phyloP scores from a whole-genome alignment of 2,113 vertebrate species.

The Burhinus bistriatus region DNA sequence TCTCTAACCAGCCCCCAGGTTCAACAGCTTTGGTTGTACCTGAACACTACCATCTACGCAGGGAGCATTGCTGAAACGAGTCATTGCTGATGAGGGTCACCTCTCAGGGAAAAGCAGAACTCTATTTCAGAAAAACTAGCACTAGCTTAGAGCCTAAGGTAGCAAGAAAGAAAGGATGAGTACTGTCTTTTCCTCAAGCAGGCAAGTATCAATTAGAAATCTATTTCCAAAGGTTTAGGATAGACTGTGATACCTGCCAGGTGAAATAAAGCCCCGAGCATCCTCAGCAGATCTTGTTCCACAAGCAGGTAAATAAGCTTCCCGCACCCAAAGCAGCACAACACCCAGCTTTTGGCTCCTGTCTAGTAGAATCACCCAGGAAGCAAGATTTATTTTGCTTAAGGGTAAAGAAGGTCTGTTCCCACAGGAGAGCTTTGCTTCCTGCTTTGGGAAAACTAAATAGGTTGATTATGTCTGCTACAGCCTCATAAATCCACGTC shows the following conservation, averaged over 20 bases:
- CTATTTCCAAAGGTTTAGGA: not conserved
- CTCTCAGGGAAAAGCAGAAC: not conserved
- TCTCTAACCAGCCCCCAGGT: not conserved
- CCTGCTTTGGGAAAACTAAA: constrained; percentile 27
- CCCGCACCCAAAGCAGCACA: accelerated
- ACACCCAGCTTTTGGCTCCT: not conserved
- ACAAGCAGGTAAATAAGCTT: not conserved
- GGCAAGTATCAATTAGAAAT: not conserved
- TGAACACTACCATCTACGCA: not conserved
- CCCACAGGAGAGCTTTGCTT: not conserved
- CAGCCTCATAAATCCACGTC: constrained; percentile 31
- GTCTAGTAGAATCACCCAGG: not conserved
- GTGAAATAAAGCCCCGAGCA: not conserved
- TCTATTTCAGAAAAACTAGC: not conserved
- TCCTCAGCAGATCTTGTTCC: not conserved
- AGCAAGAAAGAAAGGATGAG: not conserved
- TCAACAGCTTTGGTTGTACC: not conserved
- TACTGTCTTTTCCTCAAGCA: not conserved
- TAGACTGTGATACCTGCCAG: not conserved
- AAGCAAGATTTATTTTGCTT: not conserved
- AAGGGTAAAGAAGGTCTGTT: not conserved
- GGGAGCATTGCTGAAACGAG: not conserved
- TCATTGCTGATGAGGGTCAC: not conserved
- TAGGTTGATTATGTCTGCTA: not conserved
- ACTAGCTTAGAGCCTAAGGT: not conserved